Evolutionary conservation across 2,888 invertebrate genomes (phyloP), one percentile per base, ranked within the genome.

Genomic region (Fragum sueziense): DNA sequence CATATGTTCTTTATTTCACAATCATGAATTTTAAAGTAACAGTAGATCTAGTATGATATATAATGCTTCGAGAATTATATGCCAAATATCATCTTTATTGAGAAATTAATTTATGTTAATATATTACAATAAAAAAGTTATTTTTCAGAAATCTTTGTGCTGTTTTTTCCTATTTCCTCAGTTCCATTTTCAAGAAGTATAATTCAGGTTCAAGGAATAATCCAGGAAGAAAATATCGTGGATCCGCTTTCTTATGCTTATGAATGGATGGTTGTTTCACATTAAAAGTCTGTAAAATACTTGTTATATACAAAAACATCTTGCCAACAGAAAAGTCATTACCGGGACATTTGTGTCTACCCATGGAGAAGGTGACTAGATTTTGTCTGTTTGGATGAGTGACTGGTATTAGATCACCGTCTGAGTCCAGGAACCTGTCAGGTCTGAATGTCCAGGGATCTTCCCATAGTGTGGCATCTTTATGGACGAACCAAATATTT

Each of bases 271-370:
- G 71, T 25, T 74, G 68, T 27, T 52, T 22, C 22, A 74, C 67
- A 22, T 76, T 62, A 37, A 80, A 87, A 14, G 61, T 59, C 72
- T 87, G 87, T 22, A 90, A 59, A 33, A 90, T 52, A 17, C 74
- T 79, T 17, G 85, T 71, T 20, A 90, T 61, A 67, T 84, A 88
- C 11, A 89, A 37, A 65, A 88, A 86, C 11, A 90, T 59, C 69
- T 89, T 84, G 41, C 76, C 71, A 27, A 74, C 79, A 22, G 85
- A 85, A n/a, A 89, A 67, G 22, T 76, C 74, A 72, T 88, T 88
- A 2, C 90, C 90, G 3, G 85, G 59, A 75, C 90, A 90, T 22
- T 79, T 68, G 11, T 90, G 79, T 57, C 80, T 61, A 1, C 90
- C 90, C 31, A 81, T 47, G 0, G 86, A 83, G 70, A 84, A 89